Evolutionary conservation across 2,113 vertebrate genomes (phyloP).

Genomic region (Vidua chalybeata): DNA sequence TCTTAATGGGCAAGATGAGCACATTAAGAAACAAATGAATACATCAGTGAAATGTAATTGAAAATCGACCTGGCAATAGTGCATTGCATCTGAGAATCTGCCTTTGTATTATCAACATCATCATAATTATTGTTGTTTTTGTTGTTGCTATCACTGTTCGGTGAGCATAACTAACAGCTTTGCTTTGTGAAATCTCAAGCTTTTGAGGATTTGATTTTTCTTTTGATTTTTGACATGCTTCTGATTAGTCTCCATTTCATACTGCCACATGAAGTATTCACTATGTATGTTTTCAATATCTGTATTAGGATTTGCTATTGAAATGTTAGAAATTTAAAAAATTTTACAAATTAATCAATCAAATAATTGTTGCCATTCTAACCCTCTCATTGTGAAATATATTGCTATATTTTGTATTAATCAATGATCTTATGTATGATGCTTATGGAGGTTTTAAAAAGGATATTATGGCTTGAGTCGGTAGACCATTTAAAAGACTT

Average conservation of each 20-base stretch:
- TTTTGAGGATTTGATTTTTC: conserved; percentile 58
- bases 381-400: neutral
- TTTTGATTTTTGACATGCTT: conserved; percentile 47
- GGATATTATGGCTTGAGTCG: neutral
- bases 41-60: conserved; percentile 82
- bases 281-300: neutral
- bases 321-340: neutral
- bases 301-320: neutral
- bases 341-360: neutral
- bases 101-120: conserved; percentile 73
- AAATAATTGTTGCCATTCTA: neutral
- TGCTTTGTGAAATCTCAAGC: conserved; percentile 55
- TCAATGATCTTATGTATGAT: neutral
- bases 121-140: conserved; percentile 73
- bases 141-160: conserved; percentile 65
- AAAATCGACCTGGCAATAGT: conserved; percentile 79
- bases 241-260: conserved; percentile 38
- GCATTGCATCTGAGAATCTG: conserved; percentile 76
- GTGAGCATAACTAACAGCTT: conserved; percentile 53
- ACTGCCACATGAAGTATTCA: neutral
- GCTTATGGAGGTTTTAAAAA: neutral
- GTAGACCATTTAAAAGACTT: neutral
- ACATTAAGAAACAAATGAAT: conserved; percentile 85
- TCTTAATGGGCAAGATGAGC: conserved; percentile 84
- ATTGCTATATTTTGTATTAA: neutral